Conservation (phyloP, 2,113 vertebrate species). For the Synchiropus splendidus region DNA sequence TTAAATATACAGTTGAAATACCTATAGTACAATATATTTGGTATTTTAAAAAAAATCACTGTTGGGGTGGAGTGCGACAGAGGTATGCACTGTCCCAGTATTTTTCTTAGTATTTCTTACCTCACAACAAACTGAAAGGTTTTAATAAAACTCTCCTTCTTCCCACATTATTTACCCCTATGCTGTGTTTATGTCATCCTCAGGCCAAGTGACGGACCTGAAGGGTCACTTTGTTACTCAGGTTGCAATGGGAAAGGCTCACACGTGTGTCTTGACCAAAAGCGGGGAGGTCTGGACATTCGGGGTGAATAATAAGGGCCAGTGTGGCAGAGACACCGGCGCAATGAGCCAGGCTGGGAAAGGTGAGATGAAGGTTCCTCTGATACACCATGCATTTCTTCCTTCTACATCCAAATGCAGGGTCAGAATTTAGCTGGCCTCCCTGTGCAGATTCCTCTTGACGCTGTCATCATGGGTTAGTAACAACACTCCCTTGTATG, state of each 20-base stretch:
- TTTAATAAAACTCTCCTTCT: too few relatives aligned
- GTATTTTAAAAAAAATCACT: too few relatives aligned
- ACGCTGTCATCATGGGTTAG: too few relatives aligned
- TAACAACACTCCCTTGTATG: too few relatives aligned
- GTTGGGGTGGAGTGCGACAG: too few relatives aligned
- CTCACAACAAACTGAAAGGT: too few relatives aligned
- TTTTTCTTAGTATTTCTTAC: background rate
- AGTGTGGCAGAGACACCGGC: slow-evolving; percentile 95
- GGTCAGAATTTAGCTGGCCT: background rate
- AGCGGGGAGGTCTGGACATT: slow-evolving; percentile 97
- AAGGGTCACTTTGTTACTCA: slow-evolving; percentile 96
- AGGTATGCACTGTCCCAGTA: too few relatives aligned
- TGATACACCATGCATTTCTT: too few relatives aligned
- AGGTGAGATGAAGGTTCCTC: slow-evolving; percentile 61
- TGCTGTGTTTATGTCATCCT: slow-evolving; percentile 4
- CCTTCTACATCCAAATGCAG: background rate
- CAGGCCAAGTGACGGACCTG: slow-evolving; percentile 93
- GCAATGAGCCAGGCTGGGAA: slow-evolving; percentile 92
- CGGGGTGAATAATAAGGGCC: slow-evolving; percentile 98
- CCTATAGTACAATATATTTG: too few relatives aligned
- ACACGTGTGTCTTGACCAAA: slow-evolving; percentile 93
- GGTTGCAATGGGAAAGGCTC: slow-evolving; percentile 98
- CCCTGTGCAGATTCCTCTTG: too few relatives aligned
- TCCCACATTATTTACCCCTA: too few relatives aligned
- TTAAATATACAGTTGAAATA: too few relatives aligned